Evolutionary conservation across 2,797 vertebrate genomes (phyloP).

Genomic region (Macropodus opercularis): DNA sequence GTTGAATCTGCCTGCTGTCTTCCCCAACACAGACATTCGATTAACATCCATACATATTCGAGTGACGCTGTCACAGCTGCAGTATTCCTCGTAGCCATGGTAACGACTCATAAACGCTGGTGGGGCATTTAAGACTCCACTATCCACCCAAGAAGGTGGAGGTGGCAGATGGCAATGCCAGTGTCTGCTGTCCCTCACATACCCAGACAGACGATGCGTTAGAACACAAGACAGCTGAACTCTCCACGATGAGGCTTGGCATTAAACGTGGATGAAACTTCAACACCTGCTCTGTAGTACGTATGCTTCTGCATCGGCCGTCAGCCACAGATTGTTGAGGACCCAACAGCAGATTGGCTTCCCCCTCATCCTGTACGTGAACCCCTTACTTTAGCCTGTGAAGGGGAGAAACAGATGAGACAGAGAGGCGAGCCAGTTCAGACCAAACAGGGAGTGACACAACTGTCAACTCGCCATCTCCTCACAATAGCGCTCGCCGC

Average conservation of each 20-base stretch:
- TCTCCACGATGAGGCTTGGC: conserved; percentile 18
- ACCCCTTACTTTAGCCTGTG: conserved; percentile 38
- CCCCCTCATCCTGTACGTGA: conserved; percentile 21
- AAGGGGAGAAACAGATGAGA: conserved; percentile 28
- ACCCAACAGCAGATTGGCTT: conserved; percentile 12
- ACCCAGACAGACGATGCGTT: conserved; percentile 41
- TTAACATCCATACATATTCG: conserved; percentile 38
- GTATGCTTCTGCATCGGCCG: conserved; percentile 5
- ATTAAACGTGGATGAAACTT: conserved; percentile 24
- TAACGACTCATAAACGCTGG: conserved; percentile 47
- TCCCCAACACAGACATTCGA: conserved; percentile 41
- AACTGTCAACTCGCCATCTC: conserved; percentile 64
- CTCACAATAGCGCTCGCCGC: conserved; percentile 44
- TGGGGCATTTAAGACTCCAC: conserved; percentile 19
- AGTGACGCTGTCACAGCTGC: conserved; percentile 28
- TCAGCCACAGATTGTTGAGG: not conserved
- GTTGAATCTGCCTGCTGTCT: conserved; percentile 41
- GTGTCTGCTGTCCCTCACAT: conserved; percentile 61
- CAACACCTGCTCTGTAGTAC: conserved; percentile 6
- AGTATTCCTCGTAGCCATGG: conserved; percentile 56
- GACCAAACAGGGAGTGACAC: conserved; percentile 68
- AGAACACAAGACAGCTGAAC: conserved; percentile 42
- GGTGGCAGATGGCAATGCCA: conserved; percentile 65
- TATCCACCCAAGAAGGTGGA: conserved; percentile 49
- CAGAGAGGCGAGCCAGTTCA: conserved; percentile 41